Evolutionary conservation across 1,140 invertebrate genomes (phyloP), one percentile per base, ranked within the genome.

Genomic region (Orius insidiosus): DNA sequence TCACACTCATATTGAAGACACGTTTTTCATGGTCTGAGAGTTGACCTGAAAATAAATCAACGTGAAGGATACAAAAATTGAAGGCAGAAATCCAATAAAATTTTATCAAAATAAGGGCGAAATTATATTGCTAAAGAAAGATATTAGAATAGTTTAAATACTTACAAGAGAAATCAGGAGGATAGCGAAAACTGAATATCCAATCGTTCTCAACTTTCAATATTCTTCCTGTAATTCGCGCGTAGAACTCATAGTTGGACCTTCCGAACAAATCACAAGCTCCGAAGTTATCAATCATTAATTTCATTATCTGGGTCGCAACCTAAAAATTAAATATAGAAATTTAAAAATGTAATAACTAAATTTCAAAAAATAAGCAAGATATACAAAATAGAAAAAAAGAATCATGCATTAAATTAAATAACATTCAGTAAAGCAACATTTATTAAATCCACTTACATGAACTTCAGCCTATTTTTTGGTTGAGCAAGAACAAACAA

Each of bases 161-260:
- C 77, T 78, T 64, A 83, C 82, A 75, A 52, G 81, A 71, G 62
- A 75, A 53, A 45, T 85, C 81, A 31, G 85, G 83, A 32, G 87
- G 86, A 65, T 88, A 87, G 48, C 85, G 74, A 64, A 92, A 92
- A 53, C 85, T 87, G 65, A 89, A 90, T 55, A 89, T 87, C 85
- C 87, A 92, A 61, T 92, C 84, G 61, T 90, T 85, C 63, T 90
- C 85, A 14, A 93, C 85, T 57, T 86, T 81, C 18, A 94, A 64
- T 53, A 92, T 84, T 41, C 88, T 68, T 1, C 89, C 88, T n/a
- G 88, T 93, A 34, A 93, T 89, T 15, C 85, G 71, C 3, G 90
- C 89, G 65, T 98, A 98, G 64, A 90, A 98, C 64, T 96, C 88
- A 59, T 98, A 96, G 63, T 96, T 97, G 35, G 93, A 82, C 38